A percentile compares a stretch with the other conserved stretches of the same genome.
Conservation (phyloP, 2,113 vertebrate genomes). For the Mungos mungo region DNA sequence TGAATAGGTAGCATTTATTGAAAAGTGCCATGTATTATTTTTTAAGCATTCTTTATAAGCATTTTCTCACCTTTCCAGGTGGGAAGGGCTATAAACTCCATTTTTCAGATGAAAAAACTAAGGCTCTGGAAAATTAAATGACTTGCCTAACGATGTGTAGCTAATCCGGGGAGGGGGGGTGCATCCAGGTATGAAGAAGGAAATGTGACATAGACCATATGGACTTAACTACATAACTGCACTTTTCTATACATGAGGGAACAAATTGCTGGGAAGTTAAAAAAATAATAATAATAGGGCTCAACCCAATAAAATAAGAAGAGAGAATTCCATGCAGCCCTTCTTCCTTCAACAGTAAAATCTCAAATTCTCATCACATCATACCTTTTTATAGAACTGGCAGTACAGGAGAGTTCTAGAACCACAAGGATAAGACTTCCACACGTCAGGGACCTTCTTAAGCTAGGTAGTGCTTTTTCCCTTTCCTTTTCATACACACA, state of each 20-base stretch:
- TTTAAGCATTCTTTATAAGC: not conserved
- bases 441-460: not conserved
- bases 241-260: not conserved
- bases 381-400: not conserved
- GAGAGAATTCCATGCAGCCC: not conserved
- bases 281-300: not conserved
- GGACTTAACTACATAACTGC: not conserved
- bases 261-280: not conserved
- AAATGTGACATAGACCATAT: not conserved
- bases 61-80: not conserved
- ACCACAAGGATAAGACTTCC: not conserved
- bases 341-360: not conserved
- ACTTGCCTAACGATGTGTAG: not conserved
- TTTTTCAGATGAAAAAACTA: not conserved
- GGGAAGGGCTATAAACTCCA: not conserved
- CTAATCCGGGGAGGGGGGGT: not conserved
- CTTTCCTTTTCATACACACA: not conserved
- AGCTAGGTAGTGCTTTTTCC: not conserved
- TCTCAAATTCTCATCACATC: not conserved
- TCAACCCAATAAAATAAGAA: not conserved
- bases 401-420: not conserved
- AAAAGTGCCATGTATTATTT: not conserved
- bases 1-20: not conserved
- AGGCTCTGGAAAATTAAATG: conserved; percentile 1
- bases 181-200: not conserved